Conservation (phyloP, 2,888 invertebrate species). For the Thelaira solivaga region DNA sequence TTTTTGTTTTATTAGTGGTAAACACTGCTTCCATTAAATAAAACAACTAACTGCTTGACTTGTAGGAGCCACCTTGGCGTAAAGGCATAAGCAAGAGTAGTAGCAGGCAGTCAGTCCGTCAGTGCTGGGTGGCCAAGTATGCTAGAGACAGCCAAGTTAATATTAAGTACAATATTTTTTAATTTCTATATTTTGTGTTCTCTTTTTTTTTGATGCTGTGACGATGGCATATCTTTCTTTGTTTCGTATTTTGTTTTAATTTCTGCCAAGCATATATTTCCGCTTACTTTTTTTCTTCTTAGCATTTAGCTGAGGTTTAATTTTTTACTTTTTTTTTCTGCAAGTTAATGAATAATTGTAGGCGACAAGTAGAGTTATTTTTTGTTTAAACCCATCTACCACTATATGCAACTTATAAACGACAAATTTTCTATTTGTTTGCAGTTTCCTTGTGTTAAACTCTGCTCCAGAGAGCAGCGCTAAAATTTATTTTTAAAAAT, state of each 20-base stretch:
- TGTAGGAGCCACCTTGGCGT: slow-evolving; percentile 46
- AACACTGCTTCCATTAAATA: slow-evolving; percentile 63
- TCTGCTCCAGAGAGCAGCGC: slow-evolving; percentile 24
- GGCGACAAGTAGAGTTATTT: slow-evolving; percentile 56
- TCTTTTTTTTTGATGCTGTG: slow-evolving; percentile 49
- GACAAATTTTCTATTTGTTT: slow-evolving; percentile 72
- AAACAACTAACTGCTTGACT: slow-evolving; percentile 55
- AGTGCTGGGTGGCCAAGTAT: slow-evolving; percentile 3
- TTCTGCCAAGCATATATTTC: slow-evolving; percentile 56
- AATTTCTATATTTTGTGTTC: slow-evolving; percentile 73
- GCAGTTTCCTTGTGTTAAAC: slow-evolving; percentile 70
- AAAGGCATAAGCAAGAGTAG: background rate
- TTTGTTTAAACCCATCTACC: slow-evolving; percentile 2
- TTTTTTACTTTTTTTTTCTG: no score
- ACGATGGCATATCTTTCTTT: slow-evolving; percentile 70
- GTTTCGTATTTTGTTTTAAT: slow-evolving; percentile 52
- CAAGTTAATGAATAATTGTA: slow-evolving; percentile 63
- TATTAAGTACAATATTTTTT: slow-evolving; percentile 47
- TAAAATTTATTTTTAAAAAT: slow-evolving; percentile 69
- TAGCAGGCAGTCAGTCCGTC: background rate
- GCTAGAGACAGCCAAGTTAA: slow-evolving; percentile 54
- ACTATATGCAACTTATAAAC: slow-evolving; percentile 38
- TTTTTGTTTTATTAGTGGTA: slow-evolving; percentile 75
- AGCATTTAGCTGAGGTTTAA: slow-evolving; percentile 7
- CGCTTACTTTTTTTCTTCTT: slow-evolving; percentile 24